Evolutionary conservation across 2,113 vertebrate genomes (phyloP), one percentile per base, ranked within the genome.

Genomic region (Amazona guildingii): DNA sequence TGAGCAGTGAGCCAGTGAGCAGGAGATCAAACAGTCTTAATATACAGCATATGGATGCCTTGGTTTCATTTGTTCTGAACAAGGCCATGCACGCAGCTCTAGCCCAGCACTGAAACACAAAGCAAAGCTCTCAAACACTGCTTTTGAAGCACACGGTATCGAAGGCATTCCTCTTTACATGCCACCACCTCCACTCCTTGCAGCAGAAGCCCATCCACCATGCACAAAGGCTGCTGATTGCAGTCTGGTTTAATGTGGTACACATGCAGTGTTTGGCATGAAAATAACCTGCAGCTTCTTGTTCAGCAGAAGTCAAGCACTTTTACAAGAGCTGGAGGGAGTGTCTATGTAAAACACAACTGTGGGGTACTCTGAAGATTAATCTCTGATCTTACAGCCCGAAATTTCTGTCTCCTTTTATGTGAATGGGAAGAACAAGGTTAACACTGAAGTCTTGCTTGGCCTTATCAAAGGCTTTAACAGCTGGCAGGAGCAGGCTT

Each of bases 1-100:
- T 88, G 87, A 94, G 49, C 59, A 89, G 44, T 0, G 7, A 94
- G 87, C 51, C 51, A 76, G 88, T 35, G 43, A 54, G n/a, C 63
- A 54, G 49, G 54, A 95, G 87, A 97, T 95, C 76, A 92, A 91
- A 94, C 77, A 10, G 46, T n/a, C 19, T 28, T 97, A 94, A 94
- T 87, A 77, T 31, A 59, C 83, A 93, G 69, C 92, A 96, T 91
- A 93, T 92, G 93, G 41, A 61, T n/a, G 82, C 57, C 81, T 91
- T 91, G 86, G 73, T 95, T 97, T 96, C 74, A 93, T 97, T 96
- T 96, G 81, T 76, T 62, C 75, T 1, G 13, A 67, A 4, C 0
- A 7, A n/a, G 70, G 44, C 63, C 55, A 7, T 13, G 75, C 94
- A 92, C 64, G 64, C 96, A 91, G 86, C 82, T 52, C 93, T 67